Evolutionary conservation across 2,888 invertebrate species (phyloP).

Genomic region (Agonopterix heracliana): DNA sequence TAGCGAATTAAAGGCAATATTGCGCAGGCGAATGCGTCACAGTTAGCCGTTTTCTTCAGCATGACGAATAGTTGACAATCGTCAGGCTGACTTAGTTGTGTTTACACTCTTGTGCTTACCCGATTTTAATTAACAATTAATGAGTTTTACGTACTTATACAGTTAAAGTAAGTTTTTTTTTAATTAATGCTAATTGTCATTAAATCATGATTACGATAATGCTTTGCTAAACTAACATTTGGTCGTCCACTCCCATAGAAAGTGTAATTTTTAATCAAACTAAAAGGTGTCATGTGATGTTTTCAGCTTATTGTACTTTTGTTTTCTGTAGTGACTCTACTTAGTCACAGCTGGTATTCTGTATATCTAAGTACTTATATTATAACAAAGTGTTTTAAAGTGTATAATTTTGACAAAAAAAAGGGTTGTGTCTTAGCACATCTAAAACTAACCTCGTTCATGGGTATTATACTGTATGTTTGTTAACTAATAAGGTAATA

Average conservation of each 20-base stretch:
- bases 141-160: no score
- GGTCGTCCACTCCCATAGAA: not conserved
- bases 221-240: not conserved
- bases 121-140: no score
- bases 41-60: constrained; percentile 27
- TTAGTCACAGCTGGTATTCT: no score
- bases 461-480: no score
- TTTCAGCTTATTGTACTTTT: constrained; percentile 12
- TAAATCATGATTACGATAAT: not conserved
- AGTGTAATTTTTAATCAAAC: not conserved
- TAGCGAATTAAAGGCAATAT: constrained; percentile 4
- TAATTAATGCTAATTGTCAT: not conserved
- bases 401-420: no score
- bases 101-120: constrained; percentile 3
- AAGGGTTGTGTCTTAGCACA: no score
- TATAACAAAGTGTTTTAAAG: no score
- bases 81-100: constrained; percentile 22
- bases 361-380: no score
- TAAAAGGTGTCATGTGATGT: constrained; percentile 13
- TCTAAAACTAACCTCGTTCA: no score
- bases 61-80: constrained; percentile 27
- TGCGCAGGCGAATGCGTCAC: constrained; percentile 42
- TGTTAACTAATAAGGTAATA: no score
- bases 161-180: not conserved
- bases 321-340: not conserved